Base-by-base conservation (phyloP, 1,140 invertebrate species). In the Apis laboriosa region DNA sequence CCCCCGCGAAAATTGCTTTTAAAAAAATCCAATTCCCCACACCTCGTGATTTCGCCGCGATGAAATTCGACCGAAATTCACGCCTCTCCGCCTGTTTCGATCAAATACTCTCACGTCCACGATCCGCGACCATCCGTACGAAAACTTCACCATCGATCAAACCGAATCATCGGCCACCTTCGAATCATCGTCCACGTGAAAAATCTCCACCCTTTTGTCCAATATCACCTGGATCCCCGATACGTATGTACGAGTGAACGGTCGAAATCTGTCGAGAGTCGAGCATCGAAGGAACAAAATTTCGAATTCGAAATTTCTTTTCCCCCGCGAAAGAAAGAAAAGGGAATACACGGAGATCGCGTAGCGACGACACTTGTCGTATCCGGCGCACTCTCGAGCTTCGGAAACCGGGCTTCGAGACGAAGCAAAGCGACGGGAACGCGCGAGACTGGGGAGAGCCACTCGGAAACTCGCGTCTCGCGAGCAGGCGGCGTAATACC, bases 401-500 rank as follows among this genome's bases (percentile, higher is more conserved):
- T 77, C 77, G 71, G 5, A 51, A 11, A 17, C 13, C n/a, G 21
- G 15, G 67, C 19, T 70, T 70, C 67, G 56, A 21, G 56, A 28
- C 63, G 58, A 43, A 63, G 28, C 13, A 19, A 51, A 77, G 64
- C 53, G 77, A 73, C 34, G 72, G 60, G 56, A 56, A 63, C n/a
- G 17, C 58, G 24, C 49, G 51, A 66, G 55, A 43, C 43, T 43
- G 76, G 70, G 43, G 60, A 73, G 71, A 84, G 64, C 87, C 85
- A 71, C 86, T 83, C 82, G 83, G 78, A 60, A 85, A 86, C 75
- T 81, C 77, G 74, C 86, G 78, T 85, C 89, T 80, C 78, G 83
- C 75, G 73, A 85, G 82, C 84, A 82, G 76, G 77, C 80, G 83
- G 77, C 83, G 81, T 89, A 89, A 88, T 88, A 86, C 84, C 84